A percentile compares a stretch with the other conserved stretches of the same genome.
Conservation (phyloP, 2,113 vertebrate genomes). For the Poeciliopsis prolifica region DNA sequence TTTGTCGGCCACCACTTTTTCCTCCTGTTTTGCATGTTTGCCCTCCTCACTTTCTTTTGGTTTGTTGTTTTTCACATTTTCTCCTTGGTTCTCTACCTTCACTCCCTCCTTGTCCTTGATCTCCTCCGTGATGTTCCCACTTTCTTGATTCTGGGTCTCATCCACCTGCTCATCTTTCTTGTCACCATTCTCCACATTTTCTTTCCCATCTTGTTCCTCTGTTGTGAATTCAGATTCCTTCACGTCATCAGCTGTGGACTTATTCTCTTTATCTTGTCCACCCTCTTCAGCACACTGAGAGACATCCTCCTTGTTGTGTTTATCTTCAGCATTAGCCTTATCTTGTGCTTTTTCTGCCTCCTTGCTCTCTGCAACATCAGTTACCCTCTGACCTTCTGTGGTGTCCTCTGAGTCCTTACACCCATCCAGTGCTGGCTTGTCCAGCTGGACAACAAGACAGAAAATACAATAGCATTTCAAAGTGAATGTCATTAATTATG, state of each 20-base stretch:
- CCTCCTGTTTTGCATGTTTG: slow-evolving; percentile 40
- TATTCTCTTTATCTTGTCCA: slow-evolving; percentile 29
- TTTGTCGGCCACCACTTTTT: slow-evolving; percentile 52
- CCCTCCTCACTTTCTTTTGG: slow-evolving; percentile 46
- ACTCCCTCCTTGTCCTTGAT: slow-evolving; percentile 17
- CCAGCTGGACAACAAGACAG: slow-evolving; percentile 36
- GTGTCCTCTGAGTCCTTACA: slow-evolving; percentile 24
- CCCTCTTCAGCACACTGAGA: slow-evolving; percentile 30
- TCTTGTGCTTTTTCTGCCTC: slow-evolving; percentile 18
- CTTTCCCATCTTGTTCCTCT: slow-evolving; percentile 21
- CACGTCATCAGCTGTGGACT: neutral
- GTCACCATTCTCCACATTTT: slow-evolving; percentile 5
- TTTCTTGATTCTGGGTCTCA: slow-evolving; percentile 17
- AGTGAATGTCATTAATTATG: neutral
- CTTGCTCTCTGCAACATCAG: slow-evolving; percentile 10
- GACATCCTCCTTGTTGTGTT: slow-evolving; percentile 8
- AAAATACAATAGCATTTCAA: neutral
- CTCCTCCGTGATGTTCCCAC: slow-evolving; percentile 21
- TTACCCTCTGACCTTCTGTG: slow-evolving; percentile 29
- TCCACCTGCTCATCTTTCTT: slow-evolving; percentile 11
- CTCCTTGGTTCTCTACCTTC: slow-evolving; percentile 5
- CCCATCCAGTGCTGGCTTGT: slow-evolving; percentile 16
- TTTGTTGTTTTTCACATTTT: slow-evolving; percentile 19
- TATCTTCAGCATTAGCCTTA: slow-evolving; percentile 16
- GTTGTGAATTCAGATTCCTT: slow-evolving; percentile 9